Evolutionary conservation across 2,113 vertebrate genomes (phyloP), one percentile per base, ranked within the genome.

Genomic region (Ifrita kowaldi): DNA sequence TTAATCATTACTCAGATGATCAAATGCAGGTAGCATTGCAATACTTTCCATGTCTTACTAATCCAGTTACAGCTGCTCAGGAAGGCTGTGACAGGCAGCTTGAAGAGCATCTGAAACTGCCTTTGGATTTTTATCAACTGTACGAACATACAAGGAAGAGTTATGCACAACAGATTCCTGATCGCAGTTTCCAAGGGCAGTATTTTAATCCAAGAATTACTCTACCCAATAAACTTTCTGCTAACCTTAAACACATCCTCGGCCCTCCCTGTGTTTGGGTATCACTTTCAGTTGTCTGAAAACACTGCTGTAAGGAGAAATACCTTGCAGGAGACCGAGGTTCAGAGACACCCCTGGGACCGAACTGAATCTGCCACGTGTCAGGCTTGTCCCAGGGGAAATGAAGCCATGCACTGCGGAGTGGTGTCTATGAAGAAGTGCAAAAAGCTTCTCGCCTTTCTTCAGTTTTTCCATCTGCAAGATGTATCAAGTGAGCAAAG

Each of bases 41-140:
- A 95, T 93, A 95, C 60, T 97, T 97, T 93, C 94, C 94, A 78
- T 74, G 74, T 96, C 85, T 87, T 81, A 71, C 78, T 97, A 95
- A 96, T 94, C 91, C 93, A 87, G 57, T 89, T 89, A 91, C 95
- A 97, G 95, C 89, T 96, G 93, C 79, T 91, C 93, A 88, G 87
- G 69, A 94, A 90, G 79, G 79, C 89, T 87, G 71, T 78, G 47
- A 84, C 67, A 89, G 50, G 59, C 69, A 3, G 59, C 57, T 80
- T 68, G 80, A 88, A 82, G 53, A 80, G 87, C 77, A 93, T 90
- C 71, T 93, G 76, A 96, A 95, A 78, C 65, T 21, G 60, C 42
- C 70, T 96, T 77, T 88, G 86, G 95, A 90, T 77, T 87, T 95
- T 93, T 90, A 84, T 81, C 88, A 90, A 80, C 70, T 21, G 4